Percentiles rank a stretch among this genome's conserved stretches.
These are phyloP conservation scores for Myzus persicae DNA, from an alignment of 1,140 invertebrate genomes.

Conservation along the genomic window DNA sequence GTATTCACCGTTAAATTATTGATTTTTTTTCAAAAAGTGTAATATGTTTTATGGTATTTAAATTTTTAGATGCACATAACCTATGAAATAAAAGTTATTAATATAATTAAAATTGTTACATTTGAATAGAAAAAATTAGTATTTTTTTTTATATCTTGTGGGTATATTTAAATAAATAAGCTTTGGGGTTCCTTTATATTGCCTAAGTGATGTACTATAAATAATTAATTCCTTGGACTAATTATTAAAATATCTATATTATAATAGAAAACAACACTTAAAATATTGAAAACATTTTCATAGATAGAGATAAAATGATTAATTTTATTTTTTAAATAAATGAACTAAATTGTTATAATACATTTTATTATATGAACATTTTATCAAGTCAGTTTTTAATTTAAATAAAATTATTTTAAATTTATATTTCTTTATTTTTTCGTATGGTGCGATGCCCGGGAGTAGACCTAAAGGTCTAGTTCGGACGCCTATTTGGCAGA, in stretches of 20 bases:
- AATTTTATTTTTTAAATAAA: background rate
- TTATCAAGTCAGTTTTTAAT: conserved; percentile 1
- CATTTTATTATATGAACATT: background rate
- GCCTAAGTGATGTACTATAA: background rate
- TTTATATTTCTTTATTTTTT: background rate
- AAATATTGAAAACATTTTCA: background rate
- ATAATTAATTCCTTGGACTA: background rate
- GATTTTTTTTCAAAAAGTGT: background rate
- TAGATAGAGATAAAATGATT: background rate
- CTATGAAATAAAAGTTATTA: background rate
- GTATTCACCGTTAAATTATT: no score
- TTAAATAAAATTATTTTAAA: background rate
- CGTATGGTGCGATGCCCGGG: no score
- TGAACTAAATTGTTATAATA: no score
- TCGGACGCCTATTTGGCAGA: no score
- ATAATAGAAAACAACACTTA: background rate
- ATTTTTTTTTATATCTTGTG: background rate
- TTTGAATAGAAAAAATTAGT: background rate
- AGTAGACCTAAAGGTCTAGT: no score
- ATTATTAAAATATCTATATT: background rate
- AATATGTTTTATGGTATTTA: background rate
- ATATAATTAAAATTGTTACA: background rate
- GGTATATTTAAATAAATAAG: background rate
- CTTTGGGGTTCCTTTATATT: background rate
- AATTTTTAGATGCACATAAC: background rate